Evolutionary conservation across 2,113 vertebrate genomes (phyloP).

Genomic region (Thymallus thymallus): DNA sequence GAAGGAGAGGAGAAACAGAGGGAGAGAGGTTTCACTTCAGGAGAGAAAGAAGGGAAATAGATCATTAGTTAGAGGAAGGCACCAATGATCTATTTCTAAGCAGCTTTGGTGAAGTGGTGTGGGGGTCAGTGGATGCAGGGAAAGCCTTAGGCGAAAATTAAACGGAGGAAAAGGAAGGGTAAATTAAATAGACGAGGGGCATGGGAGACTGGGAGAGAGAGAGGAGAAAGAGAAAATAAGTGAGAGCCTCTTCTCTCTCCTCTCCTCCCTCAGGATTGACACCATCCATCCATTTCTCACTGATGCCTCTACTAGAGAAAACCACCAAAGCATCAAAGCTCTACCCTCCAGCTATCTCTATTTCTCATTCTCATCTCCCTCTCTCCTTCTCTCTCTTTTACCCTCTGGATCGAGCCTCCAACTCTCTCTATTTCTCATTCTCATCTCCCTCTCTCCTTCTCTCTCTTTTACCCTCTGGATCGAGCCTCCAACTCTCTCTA

Average conservation of each 20-base stretch:
- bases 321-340: slow-evolving; percentile 30
- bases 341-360: slow-evolving; percentile 1
- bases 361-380: neutral
- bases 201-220: neutral
- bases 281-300: slow-evolving; percentile 9
- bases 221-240: too few species aligned
- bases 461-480: slow-evolving; percentile 11
- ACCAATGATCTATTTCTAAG: slow-evolving; percentile 24
- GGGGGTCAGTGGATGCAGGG: slow-evolving; percentile 18
- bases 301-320: slow-evolving; percentile 33
- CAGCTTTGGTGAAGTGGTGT: slow-evolving; percentile 3
- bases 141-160: slow-evolving; percentile 21
- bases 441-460: neutral
- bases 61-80: neutral
- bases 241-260: slow-evolving; percentile 13
- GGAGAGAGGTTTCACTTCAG: slow-evolving; percentile 19
- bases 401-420: too few species aligned
- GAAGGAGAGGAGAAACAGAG: slow-evolving; percentile 5
- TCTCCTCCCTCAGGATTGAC: slow-evolving; percentile 3
- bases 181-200: neutral
- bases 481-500: neutral
- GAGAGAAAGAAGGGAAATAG: slow-evolving; percentile 28
- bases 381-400: neutral
- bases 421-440: too few species aligned
- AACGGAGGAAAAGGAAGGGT: neutral